These are phyloP conservation scores for Acromyrmex charruanus DNA, from an alignment of 1,140 invertebrate genomes.

Conservation along the genomic window DNA sequence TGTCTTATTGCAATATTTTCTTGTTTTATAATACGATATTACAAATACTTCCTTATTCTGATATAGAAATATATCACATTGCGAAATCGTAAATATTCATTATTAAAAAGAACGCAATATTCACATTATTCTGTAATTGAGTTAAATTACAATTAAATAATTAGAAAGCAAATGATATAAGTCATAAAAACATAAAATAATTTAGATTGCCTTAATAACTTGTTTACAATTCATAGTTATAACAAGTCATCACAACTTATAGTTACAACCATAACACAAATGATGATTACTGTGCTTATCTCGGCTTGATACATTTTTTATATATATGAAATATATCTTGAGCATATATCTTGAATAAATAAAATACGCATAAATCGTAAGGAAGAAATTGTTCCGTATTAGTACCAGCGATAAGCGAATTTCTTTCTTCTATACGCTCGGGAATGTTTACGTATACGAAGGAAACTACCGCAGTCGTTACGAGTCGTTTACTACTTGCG, in stretches of 20 bases:
- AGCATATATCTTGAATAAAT: constrained; percentile 14
- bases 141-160: neutral
- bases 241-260: neutral
- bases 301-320: neutral
- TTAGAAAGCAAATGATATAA: neutral
- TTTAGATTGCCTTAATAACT: neutral
- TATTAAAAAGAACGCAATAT: neutral
- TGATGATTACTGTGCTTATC: constrained; percentile 5
- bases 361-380: neutral
- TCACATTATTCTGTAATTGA: neutral
- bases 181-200: neutral
- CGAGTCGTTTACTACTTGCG: constrained; percentile 49
- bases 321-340: neutral
- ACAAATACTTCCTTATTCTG: neutral
- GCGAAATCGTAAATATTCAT: neutral
- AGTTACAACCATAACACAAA: neutral
- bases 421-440: constrained; percentile 27
- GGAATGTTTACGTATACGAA: constrained; percentile 44
- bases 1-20: neutral
- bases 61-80: constrained; percentile 1
- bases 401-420: constrained; percentile 32
- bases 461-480: constrained; percentile 32
- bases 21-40: neutral
- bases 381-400: constrained; percentile 12
- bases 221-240: constrained; percentile 23